These are phyloP conservation scores for Epiblema foenella DNA, from an alignment of 2,888 invertebrate species.

Conservation along the genomic window DNA sequence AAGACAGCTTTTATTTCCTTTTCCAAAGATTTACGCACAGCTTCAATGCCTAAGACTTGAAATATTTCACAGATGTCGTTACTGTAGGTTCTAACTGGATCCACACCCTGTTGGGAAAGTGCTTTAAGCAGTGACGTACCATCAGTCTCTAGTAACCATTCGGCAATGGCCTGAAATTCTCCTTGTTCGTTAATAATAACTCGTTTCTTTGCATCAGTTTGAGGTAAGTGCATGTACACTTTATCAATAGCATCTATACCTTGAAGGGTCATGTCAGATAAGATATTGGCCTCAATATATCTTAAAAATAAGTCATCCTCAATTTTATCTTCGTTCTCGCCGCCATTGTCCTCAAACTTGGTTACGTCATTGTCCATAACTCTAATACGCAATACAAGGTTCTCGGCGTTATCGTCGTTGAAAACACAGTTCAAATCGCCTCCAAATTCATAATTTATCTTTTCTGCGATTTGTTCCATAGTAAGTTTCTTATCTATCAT, in stretches of 20 bases:
- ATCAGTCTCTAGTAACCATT: conserved; percentile 99
- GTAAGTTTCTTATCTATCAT: conserved; percentile 99
- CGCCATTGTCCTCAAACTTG: conserved; percentile 93
- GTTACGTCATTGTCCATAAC: conserved; percentile 99
- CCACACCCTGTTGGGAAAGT: conserved; percentile 98
- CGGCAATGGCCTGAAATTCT: conserved; percentile 98
- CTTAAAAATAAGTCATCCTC: conserved; percentile 99
- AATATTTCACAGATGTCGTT: conserved; percentile 99
- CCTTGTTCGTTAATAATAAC: conserved; percentile 98
- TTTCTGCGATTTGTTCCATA: conserved; percentile 99
- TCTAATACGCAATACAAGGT: conserved; percentile 97
- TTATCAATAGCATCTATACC: conserved; percentile 99
- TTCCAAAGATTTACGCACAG: conserved; percentile 99
- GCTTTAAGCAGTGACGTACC: conserved; percentile 99
- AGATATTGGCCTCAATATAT: conserved; percentile 99
- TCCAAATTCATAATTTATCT: conserved; percentile 99
- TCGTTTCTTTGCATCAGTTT: conserved; percentile 98
- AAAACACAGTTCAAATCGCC: conserved; percentile 99
- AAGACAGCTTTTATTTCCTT: conserved; percentile 99
- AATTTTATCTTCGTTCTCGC: conserved; percentile 98
- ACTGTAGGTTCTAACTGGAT: conserved; percentile 98
- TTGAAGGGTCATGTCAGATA: conserved; percentile 99
- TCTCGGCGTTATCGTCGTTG: conserved; percentile 99
- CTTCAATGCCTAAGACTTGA: conserved; percentile 98
- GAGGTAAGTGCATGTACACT: conserved; percentile 99